These are phyloP conservation scores for Darevskia mixta DNA, from an alignment of 2,797 vertebrate species.

Conservation along the genomic window DNA sequence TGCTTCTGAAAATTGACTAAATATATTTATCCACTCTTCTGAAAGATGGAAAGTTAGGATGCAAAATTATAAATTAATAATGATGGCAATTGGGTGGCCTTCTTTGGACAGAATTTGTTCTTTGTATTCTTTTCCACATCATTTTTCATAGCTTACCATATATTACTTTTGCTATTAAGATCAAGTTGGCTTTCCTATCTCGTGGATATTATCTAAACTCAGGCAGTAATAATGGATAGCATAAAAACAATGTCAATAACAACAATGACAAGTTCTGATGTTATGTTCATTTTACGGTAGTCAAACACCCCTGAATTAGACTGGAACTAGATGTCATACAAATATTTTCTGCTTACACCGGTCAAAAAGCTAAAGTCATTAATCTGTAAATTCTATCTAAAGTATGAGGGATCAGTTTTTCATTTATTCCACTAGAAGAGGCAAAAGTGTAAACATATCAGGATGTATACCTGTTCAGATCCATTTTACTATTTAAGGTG, in stretches of 20 bases:
- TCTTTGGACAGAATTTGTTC: neutral
- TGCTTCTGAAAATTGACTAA: slow-evolving; percentile 62
- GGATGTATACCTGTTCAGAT: no score
- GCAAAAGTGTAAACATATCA: no score
- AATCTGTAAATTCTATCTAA: no score
- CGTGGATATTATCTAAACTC: neutral
- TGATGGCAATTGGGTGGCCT: slow-evolving; percentile 2
- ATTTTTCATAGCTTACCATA: neutral
- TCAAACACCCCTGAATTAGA: neutral
- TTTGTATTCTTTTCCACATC: neutral
- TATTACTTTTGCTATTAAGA: neutral
- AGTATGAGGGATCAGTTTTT: no score
- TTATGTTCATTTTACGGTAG: slow-evolving; percentile 45
- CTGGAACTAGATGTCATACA: neutral
- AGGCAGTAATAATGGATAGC: neutral
- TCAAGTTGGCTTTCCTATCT: neutral
- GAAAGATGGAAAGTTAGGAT: neutral
- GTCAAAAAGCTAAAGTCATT: neutral
- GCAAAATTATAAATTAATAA: neutral
- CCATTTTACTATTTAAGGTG: no score
- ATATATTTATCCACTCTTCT: slow-evolving; percentile 32
- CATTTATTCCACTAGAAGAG: no score
- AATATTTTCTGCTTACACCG: neutral
- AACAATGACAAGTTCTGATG: neutral
- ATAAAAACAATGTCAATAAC: neutral